Evolutionary conservation across 2,888 invertebrate genomes (phyloP).

Genomic region (Acrocyrtus sp.): DNA sequence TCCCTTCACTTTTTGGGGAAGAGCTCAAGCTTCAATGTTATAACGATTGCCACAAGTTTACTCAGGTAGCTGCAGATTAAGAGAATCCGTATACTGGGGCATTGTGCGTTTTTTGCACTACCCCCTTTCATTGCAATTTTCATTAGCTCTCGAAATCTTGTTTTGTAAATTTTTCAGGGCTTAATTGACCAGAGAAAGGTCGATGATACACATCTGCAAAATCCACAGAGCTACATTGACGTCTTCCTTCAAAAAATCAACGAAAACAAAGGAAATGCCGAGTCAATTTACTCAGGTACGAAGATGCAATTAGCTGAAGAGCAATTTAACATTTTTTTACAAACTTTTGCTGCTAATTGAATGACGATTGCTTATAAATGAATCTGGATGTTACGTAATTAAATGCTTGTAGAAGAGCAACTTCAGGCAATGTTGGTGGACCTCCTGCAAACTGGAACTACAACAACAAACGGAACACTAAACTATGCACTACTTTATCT

Average conservation of each 20-base stretch:
- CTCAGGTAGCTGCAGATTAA: no score
- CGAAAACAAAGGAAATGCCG: slow-evolving; percentile 10
- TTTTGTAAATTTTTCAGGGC: no score
- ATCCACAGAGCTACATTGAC: slow-evolving; percentile 51
- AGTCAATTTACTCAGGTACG: slow-evolving; percentile 15
- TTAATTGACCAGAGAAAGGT: slow-evolving; percentile 36
- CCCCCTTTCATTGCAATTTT: no score
- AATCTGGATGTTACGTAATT: neutral
- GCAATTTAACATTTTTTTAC: neutral
- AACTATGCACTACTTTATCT: slow-evolving; percentile 41
- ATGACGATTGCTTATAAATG: neutral
- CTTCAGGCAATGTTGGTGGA: slow-evolving; percentile 45
- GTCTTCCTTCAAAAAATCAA: slow-evolving; percentile 52
- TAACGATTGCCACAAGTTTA: slow-evolving; percentile 30
- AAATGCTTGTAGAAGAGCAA: neutral
- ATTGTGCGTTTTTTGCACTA: no score
- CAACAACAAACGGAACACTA: slow-evolving; percentile 37
- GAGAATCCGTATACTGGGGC: no score
- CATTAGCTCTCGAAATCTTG: no score
- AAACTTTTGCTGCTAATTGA: neutral
- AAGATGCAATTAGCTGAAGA: neutral
- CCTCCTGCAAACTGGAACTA: slow-evolving; percentile 26
- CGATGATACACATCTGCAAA: slow-evolving; percentile 27
- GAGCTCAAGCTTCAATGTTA: slow-evolving; percentile 8
- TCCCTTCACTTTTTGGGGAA: slow-evolving; percentile 17